A percentile compares a stretch with the other conserved stretches of the same genome.
phyloP scores from a whole-genome alignment of 2,888 invertebrate genomes.

The Athalia cordata region DNA sequence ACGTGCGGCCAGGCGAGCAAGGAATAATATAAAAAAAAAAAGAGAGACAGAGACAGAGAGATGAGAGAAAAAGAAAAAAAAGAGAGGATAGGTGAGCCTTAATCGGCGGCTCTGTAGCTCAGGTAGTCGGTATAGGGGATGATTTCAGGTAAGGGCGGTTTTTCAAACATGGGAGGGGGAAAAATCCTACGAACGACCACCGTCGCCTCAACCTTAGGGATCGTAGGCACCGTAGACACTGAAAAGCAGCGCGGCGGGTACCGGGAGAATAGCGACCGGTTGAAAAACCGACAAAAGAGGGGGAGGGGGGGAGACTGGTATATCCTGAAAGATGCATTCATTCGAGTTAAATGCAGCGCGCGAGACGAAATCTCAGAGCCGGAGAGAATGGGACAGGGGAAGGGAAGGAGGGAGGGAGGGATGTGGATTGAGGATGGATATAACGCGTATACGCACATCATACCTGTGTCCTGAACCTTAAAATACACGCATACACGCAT shows the following conservation, averaged over 20 bases:
- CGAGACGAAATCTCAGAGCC: conserved; percentile 48
- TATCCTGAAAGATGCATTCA: conserved; percentile 71
- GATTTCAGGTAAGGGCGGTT: conserved; percentile 72
- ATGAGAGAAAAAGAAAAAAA: conserved; percentile 1
- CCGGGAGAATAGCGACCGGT: conserved; percentile 66
- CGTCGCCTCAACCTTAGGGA: conserved; percentile 19
- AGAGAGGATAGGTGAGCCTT: not conserved
- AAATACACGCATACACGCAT: too few species aligned
- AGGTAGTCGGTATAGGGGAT: conserved; percentile 61
- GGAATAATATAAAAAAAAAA: not conserved
- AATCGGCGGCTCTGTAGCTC: conserved; percentile 8
- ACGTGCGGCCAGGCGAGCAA: conserved; percentile 6
- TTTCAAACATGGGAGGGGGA: conserved; percentile 50
- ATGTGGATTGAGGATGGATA: not conserved
- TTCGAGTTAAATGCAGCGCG: conserved; percentile 66
- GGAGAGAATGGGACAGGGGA: conserved; percentile 40
- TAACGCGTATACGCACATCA: not conserved
- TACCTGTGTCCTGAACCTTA: not conserved
- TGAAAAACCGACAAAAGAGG: conserved; percentile 69
- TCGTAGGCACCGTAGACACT: conserved; percentile 44
- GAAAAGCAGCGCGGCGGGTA: conserved; percentile 48
- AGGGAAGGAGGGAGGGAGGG: conserved; percentile 25
- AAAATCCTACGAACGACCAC: conserved; percentile 48
- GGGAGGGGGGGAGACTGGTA: conserved; percentile 58
- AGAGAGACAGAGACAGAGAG: not conserved